Conservation (phyloP, 2,113 vertebrate species). For the Speoplatyrhinus poulsoni region DNA sequence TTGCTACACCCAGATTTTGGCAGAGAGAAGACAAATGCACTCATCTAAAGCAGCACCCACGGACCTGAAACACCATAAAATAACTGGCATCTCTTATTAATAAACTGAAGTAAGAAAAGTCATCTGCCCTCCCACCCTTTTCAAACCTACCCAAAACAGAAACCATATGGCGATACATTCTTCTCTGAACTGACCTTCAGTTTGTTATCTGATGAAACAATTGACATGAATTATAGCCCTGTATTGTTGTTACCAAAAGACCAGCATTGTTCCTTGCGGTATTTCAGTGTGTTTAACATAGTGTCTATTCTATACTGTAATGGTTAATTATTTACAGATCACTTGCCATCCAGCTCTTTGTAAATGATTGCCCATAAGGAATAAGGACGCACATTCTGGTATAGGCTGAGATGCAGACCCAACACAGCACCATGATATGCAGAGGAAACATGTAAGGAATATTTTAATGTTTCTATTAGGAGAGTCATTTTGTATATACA, state of each 20-base stretch:
- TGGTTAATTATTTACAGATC: no score
- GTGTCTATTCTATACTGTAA: no score
- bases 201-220: conserved; percentile 44
- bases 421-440: no score
- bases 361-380: no score
- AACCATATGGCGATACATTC: conserved; percentile 16
- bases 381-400: no score
- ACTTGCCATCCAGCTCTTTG: no score
- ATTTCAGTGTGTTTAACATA: neutral
- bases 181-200: conserved; percentile 31
- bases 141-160: conserved; percentile 23
- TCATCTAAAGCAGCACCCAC: neutral
- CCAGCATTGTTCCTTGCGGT: conserved; percentile 20
- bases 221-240: conserved; percentile 34
- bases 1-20: neutral
- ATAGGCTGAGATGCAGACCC: no score
- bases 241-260: conserved; percentile 3
- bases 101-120: neutral
- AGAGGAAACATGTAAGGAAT: no score
- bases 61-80: neutral
- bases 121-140: neutral
- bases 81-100: no score
- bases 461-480: no score
- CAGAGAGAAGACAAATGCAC: neutral
- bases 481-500: neutral